Conservation (phyloP, 1,140 invertebrate species). For the Sminthurides bifidus region DNA sequence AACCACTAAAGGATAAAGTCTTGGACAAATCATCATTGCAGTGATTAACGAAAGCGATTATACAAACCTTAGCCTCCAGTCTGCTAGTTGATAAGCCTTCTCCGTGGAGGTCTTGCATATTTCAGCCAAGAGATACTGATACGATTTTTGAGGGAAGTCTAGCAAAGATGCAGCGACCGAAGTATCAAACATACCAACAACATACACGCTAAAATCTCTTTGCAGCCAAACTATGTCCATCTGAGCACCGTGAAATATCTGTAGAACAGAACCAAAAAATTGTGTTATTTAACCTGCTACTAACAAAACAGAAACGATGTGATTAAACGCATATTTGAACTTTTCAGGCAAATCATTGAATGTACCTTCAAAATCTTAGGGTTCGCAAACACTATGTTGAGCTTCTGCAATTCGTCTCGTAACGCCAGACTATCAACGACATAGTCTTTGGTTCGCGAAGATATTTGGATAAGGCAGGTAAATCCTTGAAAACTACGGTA, state of each 20-base stretch:
- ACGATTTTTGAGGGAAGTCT: conserved; percentile 55
- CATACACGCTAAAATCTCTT: conserved; percentile 83
- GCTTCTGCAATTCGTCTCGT: conserved; percentile 61
- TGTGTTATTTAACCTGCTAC: neutral
- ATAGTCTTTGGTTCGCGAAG: conserved; percentile 73
- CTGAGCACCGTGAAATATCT: conserved; percentile 87
- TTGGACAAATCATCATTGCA: neutral
- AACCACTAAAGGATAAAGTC: neutral
- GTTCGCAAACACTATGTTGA: conserved; percentile 89
- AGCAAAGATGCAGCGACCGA: conserved; percentile 70
- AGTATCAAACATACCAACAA: conserved; percentile 97
- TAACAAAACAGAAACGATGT: neutral
- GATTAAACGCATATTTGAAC: neutral
- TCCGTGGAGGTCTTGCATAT: conserved; percentile 70
- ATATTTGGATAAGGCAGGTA: conserved; percentile 91
- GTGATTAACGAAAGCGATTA: neutral
- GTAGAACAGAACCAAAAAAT: conserved; percentile 5
- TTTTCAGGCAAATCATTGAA: neutral
- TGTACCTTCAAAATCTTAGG: conserved; percentile 76
- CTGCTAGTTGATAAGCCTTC: conserved; percentile 85
- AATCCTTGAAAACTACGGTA: conserved; percentile 72
- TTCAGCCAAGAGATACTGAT: conserved; percentile 63
- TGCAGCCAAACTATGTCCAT: conserved; percentile 88
- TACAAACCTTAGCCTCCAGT: conserved; percentile 77
- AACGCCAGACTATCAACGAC: conserved; percentile 78